These are phyloP conservation scores for Neotoxoptera formosana DNA, from an alignment of 1,140 invertebrate genomes.

Conservation along the genomic window DNA sequence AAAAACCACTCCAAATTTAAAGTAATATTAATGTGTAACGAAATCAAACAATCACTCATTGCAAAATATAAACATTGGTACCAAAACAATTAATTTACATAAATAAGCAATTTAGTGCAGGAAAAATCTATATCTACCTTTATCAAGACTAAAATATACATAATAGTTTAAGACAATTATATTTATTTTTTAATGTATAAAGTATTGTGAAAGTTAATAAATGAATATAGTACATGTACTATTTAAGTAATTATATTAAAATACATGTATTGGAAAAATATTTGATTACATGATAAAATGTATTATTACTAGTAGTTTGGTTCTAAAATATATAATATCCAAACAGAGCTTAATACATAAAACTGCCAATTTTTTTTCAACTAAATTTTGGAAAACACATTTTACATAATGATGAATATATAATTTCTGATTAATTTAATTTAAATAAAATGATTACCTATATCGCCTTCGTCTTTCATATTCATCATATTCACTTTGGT, in stretches of 20 bases:
- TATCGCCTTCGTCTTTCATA: conserved; percentile 59
- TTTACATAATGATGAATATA: neutral
- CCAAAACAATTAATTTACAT: neutral
- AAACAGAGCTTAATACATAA: neutral
- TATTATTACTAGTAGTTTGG: neutral
- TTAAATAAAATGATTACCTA: conserved; percentile 51
- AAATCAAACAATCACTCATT: neutral
- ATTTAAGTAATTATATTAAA: neutral
- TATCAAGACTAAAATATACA: neutral
- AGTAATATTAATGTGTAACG: neutral
- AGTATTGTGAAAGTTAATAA: neutral
- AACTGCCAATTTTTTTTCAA: neutral
- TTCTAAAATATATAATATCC: neutral
- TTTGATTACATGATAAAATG: neutral
- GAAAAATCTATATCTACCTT: neutral
- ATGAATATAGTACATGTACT: neutral
- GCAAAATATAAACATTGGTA: neutral
- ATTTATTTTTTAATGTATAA: neutral
- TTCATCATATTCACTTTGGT: conserved; percentile 61
- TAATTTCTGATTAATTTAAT: neutral
- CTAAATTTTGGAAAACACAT: neutral
- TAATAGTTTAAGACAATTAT: neutral
- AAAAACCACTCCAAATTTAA: neutral
- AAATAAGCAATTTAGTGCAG: neutral
- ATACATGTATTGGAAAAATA: neutral